Base-by-base conservation (phyloP, 2,113 vertebrate species). In the Chascanopsetta lugubris region DNA sequence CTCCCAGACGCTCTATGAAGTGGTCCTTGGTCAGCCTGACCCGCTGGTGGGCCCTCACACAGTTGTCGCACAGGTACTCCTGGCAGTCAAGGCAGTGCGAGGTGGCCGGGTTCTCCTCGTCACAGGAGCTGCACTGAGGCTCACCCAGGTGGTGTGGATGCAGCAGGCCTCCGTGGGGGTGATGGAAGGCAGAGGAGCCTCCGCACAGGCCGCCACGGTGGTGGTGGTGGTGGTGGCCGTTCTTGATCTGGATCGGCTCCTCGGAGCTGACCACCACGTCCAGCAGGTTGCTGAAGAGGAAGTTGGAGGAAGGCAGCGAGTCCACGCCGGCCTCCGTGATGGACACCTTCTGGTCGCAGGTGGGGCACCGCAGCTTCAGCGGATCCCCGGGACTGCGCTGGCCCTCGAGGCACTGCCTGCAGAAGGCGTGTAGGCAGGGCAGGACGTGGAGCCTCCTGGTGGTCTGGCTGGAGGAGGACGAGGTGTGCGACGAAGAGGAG, bases 11-110 rank as follows among this genome's bases (percentile, higher is more conserved):
- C 75, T 96, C 94, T 11, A 97, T 97, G 91, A 94, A 95, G 88
- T 97, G 96, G 92, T 96, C 95, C 87, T 97, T 97, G 85, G 96
- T 97, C 77, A 97, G 93, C 55, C 95, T 92, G 67, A 97, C 96
- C 45, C 96, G 90, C 87, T 95, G 96, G 87, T 97, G 96, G n/a
- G 95, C 95, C 61, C 94, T 91, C 80, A 96, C 94, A 59, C 95
- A 96, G 90, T 95, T 96, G 85, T 95, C 94, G 64, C 95, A 96
- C 87, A 97, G 93, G 86, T 96, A 95, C 77, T 97, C 95, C 87
- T 95, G 94, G 87, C 95, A 96, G 89, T 96, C 95, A 36, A 96
- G 92, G 91, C 95, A 96, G 88, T 94, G 94, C 26, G 94, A 95
- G 27, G 94, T 94, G 48, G 94, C 95, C 0, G 92, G 91, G 87